phyloP scores from a whole-genome alignment of 2,888 invertebrate species.

The Xestia rhomboidea region DNA sequence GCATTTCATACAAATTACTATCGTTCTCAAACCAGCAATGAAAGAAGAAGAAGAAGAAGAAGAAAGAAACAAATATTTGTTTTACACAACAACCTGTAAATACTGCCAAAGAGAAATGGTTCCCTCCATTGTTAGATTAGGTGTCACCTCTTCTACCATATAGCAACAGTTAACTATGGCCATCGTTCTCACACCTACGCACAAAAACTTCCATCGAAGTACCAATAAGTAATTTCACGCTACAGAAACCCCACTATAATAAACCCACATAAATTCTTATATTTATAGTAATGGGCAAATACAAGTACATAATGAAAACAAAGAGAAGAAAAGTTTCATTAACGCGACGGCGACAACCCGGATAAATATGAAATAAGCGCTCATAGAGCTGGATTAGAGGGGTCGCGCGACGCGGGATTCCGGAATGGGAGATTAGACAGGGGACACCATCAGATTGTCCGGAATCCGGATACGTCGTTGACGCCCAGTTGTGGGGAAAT shows the following conservation, averaged over 20 bases:
- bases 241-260: conserved; percentile 36
- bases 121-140: conserved; percentile 7
- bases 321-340: conserved; percentile 80
- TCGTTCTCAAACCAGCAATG: conserved; percentile 16
- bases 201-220: conserved; percentile 51
- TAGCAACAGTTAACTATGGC: conserved; percentile 8
- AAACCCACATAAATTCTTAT: conserved; percentile 60
- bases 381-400: conserved; percentile 74
- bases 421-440: conserved; percentile 67
- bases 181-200: conserved; percentile 13
- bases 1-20: conserved; percentile 7
- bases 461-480: conserved; percentile 56
- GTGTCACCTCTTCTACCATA: conserved; percentile 11
- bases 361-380: conserved; percentile 83
- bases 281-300: conserved; percentile 55
- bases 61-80: conserved; percentile 45
- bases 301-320: conserved; percentile 69
- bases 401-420: conserved; percentile 56
- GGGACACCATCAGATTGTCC: conserved; percentile 58
- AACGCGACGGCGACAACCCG: conserved; percentile 72
- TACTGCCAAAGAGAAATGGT: conserved; percentile 4
- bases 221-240: conserved; percentile 52
- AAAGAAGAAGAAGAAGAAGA: too few species aligned
- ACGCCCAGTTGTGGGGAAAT: conserved; percentile 59
- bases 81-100: conserved; percentile 23